Evolutionary conservation across 2,888 invertebrate genomes (phyloP), one percentile per base, ranked within the genome.

Genomic region (Scelioninae gen. 1): DNA sequence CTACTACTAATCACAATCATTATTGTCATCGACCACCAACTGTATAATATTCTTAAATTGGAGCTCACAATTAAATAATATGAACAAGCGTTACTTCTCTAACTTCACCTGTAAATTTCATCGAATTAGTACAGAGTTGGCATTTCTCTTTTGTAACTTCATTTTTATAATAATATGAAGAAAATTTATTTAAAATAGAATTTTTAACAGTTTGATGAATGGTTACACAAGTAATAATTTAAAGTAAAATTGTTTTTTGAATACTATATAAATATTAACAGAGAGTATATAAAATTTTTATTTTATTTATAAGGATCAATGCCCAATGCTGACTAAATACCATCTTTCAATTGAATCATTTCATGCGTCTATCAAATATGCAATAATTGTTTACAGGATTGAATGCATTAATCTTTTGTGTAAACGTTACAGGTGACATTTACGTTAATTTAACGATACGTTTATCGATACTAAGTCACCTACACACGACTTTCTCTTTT

Each of bases 1-100:
- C 81, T 92, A 92, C 65, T 92, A 92, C 71, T 92, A 92, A 72
- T 53, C 10, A 15, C 51, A 15, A 7, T 29, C 45, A 16, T 43
- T 10, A 13, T n/a, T 13, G 23, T 29, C 8, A 47, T 34, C 53
- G 29, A 53, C n/a, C 49, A 68, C 65, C 13, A 51, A 72, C 62
- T 82, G 63, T 84, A 23, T 4, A 23, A 84, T 77, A 84, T 85
- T 84, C 63, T 84, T 72, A 31, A 32, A 45, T 47, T 38, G 32
- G 34, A 75, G 34, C 58, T 75, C 47, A 53, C 34, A 55, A 53
- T 58, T 29, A 23, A 68, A 51, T 6, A 65, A 29, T 62, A 45
- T 38, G 10, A 38, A 38, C 38, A 5, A 4, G 8, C 10, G 38
- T 5, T 1, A 38, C 5, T 38, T 23, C 23, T 23, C 23, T 23